Percentiles rank a stretch among this genome's conserved stretches.
These are phyloP conservation scores for Prunella fulvescens DNA, from an alignment of 2,113 vertebrate genomes.

Conservation along the genomic window DNA sequence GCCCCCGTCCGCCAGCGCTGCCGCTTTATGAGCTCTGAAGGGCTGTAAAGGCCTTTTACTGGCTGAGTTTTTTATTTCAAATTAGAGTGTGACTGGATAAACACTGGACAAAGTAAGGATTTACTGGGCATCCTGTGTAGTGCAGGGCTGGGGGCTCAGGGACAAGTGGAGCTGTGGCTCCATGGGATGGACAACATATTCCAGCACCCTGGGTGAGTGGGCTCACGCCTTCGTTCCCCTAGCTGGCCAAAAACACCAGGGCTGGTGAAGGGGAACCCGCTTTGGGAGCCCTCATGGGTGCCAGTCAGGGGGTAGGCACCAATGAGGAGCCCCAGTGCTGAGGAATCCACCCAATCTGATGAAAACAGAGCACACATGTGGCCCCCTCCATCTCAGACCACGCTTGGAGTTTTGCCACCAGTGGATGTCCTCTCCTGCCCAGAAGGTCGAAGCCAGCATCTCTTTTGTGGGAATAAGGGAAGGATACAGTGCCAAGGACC, in stretches of 20 bases:
- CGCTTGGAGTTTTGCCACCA: background rate
- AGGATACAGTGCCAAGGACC: background rate
- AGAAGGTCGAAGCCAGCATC: rapidly evolving
- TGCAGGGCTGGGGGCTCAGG: background rate
- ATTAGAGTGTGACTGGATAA: constrained; percentile 52
- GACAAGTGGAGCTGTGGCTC: background rate
- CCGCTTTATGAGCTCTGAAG: constrained; percentile 59
- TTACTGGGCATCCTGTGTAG: background rate
- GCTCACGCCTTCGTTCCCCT: background rate
- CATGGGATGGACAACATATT: rapidly evolving
- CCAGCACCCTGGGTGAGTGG: background rate
- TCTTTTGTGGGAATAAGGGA: background rate
- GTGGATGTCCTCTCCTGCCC: background rate
- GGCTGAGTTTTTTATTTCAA: constrained; percentile 42
- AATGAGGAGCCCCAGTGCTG: background rate
- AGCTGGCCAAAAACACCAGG: rapidly evolving
- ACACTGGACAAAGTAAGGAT: constrained; percentile 35
- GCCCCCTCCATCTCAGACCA: background rate
- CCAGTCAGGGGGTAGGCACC: rapidly evolving
- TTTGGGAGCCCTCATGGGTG: background rate
- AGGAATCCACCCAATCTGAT: background rate
- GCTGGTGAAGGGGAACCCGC: background rate
- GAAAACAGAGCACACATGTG: rapidly evolving
- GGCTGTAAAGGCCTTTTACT: constrained; percentile 51
- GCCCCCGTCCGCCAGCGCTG: background rate